phyloP scores from a whole-genome alignment of 2,797 vertebrate genomes.

The Gymnocypris eckloni region DNA sequence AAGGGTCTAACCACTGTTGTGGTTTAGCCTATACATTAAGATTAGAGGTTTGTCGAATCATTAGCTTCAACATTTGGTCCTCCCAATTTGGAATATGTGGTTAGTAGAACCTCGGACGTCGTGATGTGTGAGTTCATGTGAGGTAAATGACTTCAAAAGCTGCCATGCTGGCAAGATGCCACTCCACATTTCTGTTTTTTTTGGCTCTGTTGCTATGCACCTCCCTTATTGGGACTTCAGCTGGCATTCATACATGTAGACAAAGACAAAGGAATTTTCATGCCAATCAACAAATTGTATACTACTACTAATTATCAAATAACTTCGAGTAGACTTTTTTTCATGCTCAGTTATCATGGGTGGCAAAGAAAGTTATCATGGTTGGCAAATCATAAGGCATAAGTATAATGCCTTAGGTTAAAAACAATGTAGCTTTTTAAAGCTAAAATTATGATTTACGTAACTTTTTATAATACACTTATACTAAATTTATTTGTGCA shows the following conservation, averaged over 20 bases:
- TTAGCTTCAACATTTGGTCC: not conserved
- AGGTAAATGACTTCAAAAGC: slow-evolving; percentile 28
- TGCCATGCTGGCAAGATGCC: slow-evolving; percentile 48
- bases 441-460: no score
- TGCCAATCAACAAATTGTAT: not conserved
- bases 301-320: not conserved
- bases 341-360: not conserved
- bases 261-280: not conserved
- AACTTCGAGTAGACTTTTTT: not conserved
- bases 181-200: slow-evolving; percentile 12
- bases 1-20: not conserved
- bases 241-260: not conserved
- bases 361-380: not conserved
- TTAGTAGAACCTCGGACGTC: not conserved
- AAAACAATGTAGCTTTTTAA: not conserved
- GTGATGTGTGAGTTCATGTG: slow-evolving; percentile 40
- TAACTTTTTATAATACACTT: not conserved
- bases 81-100: not conserved
- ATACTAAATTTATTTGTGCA: not conserved
- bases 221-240: not conserved
- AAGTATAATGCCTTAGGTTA: not conserved
- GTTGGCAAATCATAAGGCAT: not conserved
- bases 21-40: not conserved
- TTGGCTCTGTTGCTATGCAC: slow-evolving; percentile 17
- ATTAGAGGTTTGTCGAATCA: not conserved